phyloP scores from a whole-genome alignment of 1,140 invertebrate species.

The Apis cerana region DNA sequence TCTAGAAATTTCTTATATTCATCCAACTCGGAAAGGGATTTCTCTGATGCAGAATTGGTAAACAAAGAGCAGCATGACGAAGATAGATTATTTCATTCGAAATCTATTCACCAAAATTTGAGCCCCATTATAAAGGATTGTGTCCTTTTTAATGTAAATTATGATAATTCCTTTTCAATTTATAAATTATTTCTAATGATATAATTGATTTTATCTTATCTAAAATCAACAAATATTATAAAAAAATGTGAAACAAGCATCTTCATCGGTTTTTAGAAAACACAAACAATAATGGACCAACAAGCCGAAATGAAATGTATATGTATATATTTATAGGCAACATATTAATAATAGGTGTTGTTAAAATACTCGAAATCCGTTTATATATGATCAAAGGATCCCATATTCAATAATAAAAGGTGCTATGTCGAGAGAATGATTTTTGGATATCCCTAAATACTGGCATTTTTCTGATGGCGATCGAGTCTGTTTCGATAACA shows the following conservation, averaged over 20 bases:
- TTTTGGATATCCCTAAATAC: too few species aligned
- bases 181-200: constrained; percentile 16
- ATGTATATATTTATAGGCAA: too few species aligned
- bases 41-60: not conserved
- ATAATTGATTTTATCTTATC: constrained; percentile 5
- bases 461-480: too few species aligned
- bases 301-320: not conserved
- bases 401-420: too few species aligned
- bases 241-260: not conserved
- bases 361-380: too few species aligned
- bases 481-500: too few species aligned
- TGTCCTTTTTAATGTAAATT: not conserved
- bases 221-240: not conserved
- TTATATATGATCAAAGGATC: too few species aligned
- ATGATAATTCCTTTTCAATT: constrained; percentile 17
- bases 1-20: not conserved
- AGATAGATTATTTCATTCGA: not conserved
- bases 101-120: not conserved
- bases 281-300: constrained; percentile 1
- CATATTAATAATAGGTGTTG: too few species aligned
- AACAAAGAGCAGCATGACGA: not conserved
- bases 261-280: not conserved
- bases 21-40: not conserved
- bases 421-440: too few species aligned
- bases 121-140: not conserved